These are phyloP conservation scores for Dynastes maya DNA, from an alignment of 2,888 invertebrate genomes.

Conservation along the genomic window DNA sequence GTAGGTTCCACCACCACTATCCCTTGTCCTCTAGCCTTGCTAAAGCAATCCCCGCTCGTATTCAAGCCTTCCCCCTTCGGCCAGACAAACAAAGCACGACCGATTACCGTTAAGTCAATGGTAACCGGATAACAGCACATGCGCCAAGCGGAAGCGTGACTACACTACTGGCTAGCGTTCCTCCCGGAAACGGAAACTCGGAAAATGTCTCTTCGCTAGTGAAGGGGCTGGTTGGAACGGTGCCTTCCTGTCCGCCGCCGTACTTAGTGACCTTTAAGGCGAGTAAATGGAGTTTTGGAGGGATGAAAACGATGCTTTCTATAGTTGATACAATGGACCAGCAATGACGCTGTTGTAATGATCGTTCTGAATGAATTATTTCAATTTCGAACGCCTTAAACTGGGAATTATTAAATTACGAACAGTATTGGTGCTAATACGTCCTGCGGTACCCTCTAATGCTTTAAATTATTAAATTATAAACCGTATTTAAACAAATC, in stretches of 20 bases:
- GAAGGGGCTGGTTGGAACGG: constrained; percentile 9
- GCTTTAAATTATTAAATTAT: background rate
- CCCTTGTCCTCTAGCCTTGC: background rate
- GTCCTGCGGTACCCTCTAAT: background rate
- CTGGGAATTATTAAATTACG: background rate
- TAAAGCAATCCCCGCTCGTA: background rate
- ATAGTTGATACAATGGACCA: background rate
- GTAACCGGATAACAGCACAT: constrained; percentile 64
- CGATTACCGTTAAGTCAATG: constrained; percentile 67
- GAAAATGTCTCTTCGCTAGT: constrained; percentile 36
- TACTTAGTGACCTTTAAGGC: constrained; percentile 39
- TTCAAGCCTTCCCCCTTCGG: constrained; percentile 1
- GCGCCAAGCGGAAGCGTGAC: constrained; percentile 54
- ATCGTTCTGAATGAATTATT: constrained; percentile 4
- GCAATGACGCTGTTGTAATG: background rate
- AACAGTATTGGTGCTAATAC: background rate
- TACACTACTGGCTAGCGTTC: constrained; percentile 22
- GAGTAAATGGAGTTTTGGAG: constrained; percentile 22
- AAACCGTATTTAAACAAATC: background rate
- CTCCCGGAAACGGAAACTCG: constrained; percentile 56
- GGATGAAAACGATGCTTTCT: background rate
- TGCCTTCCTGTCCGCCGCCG: constrained; percentile 17
- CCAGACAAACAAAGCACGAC: constrained; percentile 48
- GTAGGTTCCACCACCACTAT: background rate
- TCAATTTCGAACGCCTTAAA: background rate